These are phyloP conservation scores for Poeciliopsis infans DNA, from an alignment of 2,797 vertebrate genomes.

Conservation along the genomic window DNA sequence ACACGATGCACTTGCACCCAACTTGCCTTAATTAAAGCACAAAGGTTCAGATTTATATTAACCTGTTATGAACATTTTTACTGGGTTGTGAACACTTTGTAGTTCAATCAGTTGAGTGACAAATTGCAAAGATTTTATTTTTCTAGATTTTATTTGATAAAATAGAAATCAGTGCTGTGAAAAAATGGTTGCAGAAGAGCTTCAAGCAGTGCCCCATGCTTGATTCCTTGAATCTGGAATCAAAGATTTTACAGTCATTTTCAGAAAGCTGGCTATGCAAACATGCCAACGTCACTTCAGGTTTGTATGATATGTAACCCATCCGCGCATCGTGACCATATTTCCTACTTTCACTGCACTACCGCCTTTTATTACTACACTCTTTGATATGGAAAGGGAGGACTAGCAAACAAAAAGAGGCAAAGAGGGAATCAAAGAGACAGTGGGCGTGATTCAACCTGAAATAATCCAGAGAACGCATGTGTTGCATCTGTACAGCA, in stretches of 20 bases:
- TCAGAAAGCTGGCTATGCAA: conserved; percentile 14
- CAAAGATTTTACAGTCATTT: conserved; percentile 4
- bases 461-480: conserved; percentile 60
- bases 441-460: conserved; percentile 60
- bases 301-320: conserved; percentile 11
- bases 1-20: too few relatives aligned
- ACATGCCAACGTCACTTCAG: conserved; percentile 4
- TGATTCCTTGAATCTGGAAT: conserved; percentile 6
- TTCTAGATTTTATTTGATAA: background rate
- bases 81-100: background rate
- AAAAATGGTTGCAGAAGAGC: background rate
- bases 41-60: background rate
- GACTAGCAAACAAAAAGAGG: conserved; percentile 60
- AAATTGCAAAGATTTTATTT: background rate
- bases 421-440: conserved; percentile 61
- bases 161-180: background rate
- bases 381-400: conserved; percentile 46
- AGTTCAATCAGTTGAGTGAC: background rate
- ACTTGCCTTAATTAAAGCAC: background rate
- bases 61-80: background rate
- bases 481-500: conserved; percentile 56
- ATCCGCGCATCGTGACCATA: background rate
- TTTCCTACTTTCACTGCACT: conserved; percentile 34
- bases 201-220: background rate
- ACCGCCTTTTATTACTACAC: conserved; percentile 35